phyloP scores from a whole-genome alignment of 2,888 invertebrate species.

The Clepsis dumicolana region DNA sequence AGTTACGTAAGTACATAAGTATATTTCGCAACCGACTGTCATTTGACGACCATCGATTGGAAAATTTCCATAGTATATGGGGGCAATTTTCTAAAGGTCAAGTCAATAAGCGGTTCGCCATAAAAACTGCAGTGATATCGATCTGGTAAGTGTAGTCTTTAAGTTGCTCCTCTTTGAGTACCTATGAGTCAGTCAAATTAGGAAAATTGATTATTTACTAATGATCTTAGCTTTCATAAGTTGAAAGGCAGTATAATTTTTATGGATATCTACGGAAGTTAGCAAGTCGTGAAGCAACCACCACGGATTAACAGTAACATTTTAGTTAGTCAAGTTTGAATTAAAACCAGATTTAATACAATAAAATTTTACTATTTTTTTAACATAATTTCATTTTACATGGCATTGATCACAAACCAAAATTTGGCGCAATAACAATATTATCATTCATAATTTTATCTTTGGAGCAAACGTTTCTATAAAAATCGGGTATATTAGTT shows the following conservation, averaged over 20 bases:
- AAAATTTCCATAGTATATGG: conserved; percentile 49
- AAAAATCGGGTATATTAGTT: conserved; percentile 11
- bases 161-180: conserved; percentile 32
- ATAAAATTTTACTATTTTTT: conserved; percentile 38
- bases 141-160: conserved; percentile 42
- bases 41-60: conserved; percentile 28
- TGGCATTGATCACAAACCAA: conserved; percentile 17
- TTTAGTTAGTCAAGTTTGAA: neutral
- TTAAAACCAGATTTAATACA: conserved; percentile 28
- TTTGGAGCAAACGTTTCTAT: conserved; percentile 9
- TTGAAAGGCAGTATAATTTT: neutral
- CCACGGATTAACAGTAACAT: neutral
- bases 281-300: neutral
- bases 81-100: conserved; percentile 45
- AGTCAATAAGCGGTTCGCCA: conserved; percentile 45
- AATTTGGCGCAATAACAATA: conserved; percentile 20
- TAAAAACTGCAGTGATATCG: conserved; percentile 47
- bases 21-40: conserved; percentile 11
- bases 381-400: conserved; percentile 25
- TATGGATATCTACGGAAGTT: neutral
- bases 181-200: conserved; percentile 53
- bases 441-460: conserved; percentile 19
- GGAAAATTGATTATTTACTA: conserved; percentile 44
- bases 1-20: conserved; percentile 2
- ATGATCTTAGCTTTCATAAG: neutral